Evolutionary conservation across 2,888 invertebrate species (phyloP), one percentile per base, ranked within the genome.

Genomic region (Tenthredo amoena): DNA sequence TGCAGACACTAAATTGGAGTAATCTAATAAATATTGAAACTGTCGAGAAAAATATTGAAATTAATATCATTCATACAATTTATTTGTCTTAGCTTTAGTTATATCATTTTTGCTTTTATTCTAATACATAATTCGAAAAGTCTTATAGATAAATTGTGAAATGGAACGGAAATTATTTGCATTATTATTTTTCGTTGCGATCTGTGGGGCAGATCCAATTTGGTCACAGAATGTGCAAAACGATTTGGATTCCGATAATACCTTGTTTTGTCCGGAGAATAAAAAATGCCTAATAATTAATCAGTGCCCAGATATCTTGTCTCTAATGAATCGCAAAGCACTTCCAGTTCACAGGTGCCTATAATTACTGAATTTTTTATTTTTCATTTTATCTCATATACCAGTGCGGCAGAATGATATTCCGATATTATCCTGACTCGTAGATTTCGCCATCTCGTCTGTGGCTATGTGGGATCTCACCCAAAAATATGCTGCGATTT

Each of bases 401-500:
- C 10, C 26, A 47, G 47, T 43, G 72, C 12, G 10, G n/a, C n/a
- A 40, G 47, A 18, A 37, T n/a, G 40, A 68, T 18, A 43, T 71
- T 43, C 31, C 40, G 6, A 26, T 15, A 62, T 55, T 58, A 40
- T 76, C 50, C 37, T 47, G 65, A 68, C 31, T 62, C 71, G 3
- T 76, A 91, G 91, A 89, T 91, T 92, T 87, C 90, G 91, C 4
- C 89, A 91, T 83, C 88, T 90, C 9, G 89, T 92, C 47, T 92
- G 92, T 83, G 92, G 92, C 7, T 92, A 92, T 81, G 87, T 89
- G 3, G 88, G 85, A 43, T 76, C 85, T 4, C 88, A 65, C 62
- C 85, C 89, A n/a, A 91, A 91, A 88, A 88, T 92, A 74, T 92
- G 92, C 85, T 92, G 90, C 79, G 88, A 88, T 83, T 68, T 86